These are phyloP conservation scores for Anolis sagrei DNA, from an alignment of 2,113 vertebrate genomes.

Conservation along the genomic window DNA sequence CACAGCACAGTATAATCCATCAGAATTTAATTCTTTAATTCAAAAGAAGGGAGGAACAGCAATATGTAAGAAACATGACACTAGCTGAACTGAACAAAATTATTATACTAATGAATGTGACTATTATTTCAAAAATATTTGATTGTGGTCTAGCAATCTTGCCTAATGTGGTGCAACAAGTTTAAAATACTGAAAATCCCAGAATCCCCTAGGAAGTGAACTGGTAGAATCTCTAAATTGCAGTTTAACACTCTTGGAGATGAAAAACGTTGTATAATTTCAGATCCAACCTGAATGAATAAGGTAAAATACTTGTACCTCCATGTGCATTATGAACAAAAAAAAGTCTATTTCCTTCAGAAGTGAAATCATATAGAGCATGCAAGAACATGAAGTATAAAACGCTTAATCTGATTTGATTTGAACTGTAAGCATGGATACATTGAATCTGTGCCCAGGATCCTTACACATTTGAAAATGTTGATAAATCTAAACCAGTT, in stretches of 20 bases:
- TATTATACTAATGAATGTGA: not conserved
- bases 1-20: not conserved
- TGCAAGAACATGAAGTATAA: not conserved
- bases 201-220: too few relatives aligned
- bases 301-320: not conserved
- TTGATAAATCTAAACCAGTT: not conserved
- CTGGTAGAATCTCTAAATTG: too few relatives aligned
- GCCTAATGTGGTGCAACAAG: too few relatives aligned
- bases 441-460: not conserved
- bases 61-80: not conserved
- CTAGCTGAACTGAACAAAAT: not conserved
- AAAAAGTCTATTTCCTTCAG: not conserved
- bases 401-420: not conserved
- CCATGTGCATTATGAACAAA: not conserved
- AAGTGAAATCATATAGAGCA: not conserved
- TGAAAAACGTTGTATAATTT: not conserved
- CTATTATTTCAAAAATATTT: not conserved
- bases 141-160: not conserved
- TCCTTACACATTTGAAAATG: not conserved
- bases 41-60: not conserved
- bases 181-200: too few relatives aligned
- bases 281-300: not conserved
- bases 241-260: too few relatives aligned
- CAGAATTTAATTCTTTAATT: too few relatives aligned
- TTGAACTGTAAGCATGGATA: not conserved